Evolutionary conservation across 64 coral and sea anemone genomes (phyloP).

Genomic region (Actinia tenebrosa): DNA sequence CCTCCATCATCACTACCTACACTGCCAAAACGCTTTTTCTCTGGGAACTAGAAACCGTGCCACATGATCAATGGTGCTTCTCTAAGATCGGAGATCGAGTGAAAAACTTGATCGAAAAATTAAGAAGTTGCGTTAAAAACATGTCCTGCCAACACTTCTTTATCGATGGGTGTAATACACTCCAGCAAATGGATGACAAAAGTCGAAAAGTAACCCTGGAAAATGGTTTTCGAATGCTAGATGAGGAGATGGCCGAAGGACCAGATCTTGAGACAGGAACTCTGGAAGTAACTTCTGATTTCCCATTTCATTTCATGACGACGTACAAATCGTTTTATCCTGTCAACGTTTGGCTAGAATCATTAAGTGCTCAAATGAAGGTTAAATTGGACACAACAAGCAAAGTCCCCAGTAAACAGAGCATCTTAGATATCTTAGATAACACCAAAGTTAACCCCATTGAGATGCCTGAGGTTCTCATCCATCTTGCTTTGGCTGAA

Average conservation of each 20-base stretch:
- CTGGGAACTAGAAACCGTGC: constrained; percentile 41
- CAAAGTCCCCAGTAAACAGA: constrained; percentile 27
- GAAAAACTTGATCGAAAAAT: constrained; percentile 37
- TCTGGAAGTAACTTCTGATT: constrained; percentile 19
- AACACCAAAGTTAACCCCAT: constrained; percentile 38
- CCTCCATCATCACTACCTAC: constrained; percentile 46
- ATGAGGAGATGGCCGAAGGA: constrained; percentile 44
- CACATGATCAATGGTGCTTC: constrained; percentile 22
- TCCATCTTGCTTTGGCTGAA: constrained; percentile 40
- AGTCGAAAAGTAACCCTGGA: constrained; percentile 27
- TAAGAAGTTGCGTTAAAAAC: constrained; percentile 36
- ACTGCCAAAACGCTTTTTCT: constrained; percentile 42
- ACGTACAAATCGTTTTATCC: constrained; percentile 48
- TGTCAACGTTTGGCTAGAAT: constrained; percentile 40
- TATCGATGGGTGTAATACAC: constrained; percentile 26
- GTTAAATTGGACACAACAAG: constrained; percentile 33
- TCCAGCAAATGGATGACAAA: constrained; percentile 48
- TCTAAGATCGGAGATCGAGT: constrained; percentile 33
- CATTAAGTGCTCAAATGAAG: constrained; percentile 47
- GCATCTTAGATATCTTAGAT: constrained; percentile 25
- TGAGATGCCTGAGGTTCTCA: constrained; percentile 44
- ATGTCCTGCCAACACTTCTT: constrained; percentile 43
- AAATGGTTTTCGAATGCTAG: constrained; percentile 31
- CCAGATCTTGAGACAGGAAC: constrained; percentile 24
- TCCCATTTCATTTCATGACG: constrained; percentile 47